These are phyloP conservation scores for Rutpela maculata DNA, from an alignment of 2,888 invertebrate species.

Conservation along the genomic window DNA sequence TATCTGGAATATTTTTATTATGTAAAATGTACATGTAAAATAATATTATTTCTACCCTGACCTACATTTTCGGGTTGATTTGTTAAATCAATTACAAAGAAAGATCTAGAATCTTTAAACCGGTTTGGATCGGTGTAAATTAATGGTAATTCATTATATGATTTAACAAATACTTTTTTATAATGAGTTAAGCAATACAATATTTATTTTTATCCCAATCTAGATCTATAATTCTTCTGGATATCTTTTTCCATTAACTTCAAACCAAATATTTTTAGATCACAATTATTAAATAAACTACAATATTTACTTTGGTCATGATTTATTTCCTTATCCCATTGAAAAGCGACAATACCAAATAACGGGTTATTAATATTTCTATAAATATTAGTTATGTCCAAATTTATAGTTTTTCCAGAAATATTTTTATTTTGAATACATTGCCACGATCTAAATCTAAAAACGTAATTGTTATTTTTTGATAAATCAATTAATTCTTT, in stretches of 20 bases:
- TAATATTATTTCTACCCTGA: too few species aligned
- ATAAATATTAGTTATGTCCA: neutral
- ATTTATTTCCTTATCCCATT: constrained; percentile 11
- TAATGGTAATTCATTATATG: constrained; percentile 4
- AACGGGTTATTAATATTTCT: constrained; percentile 30
- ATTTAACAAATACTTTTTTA: constrained; percentile 12
- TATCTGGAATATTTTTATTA: neutral
- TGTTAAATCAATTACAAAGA: too few species aligned
- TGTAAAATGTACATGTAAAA: too few species aligned
- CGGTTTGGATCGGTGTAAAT: neutral
- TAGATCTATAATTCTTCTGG: too few species aligned
- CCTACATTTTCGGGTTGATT: too few species aligned
- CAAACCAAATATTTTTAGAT: too few species aligned
- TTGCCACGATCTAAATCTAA: constrained; percentile 31
- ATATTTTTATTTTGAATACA: constrained; percentile 25
- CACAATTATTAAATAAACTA: too few species aligned
- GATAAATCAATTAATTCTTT: too few species aligned
- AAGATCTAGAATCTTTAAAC: too few species aligned
- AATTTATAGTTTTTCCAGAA: neutral
- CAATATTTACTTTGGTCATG: constrained; percentile 9
- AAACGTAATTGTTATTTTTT: constrained; percentile 33
- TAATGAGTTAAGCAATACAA: neutral
- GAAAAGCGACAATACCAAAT: constrained; percentile 33
- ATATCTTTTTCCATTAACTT: too few species aligned
- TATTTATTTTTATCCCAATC: too few species aligned